Percentiles rank a stretch among this genome's conserved stretches.
phyloP scores from a whole-genome alignment of 2,113 vertebrate species.

The Calyptomena viridis region DNA sequence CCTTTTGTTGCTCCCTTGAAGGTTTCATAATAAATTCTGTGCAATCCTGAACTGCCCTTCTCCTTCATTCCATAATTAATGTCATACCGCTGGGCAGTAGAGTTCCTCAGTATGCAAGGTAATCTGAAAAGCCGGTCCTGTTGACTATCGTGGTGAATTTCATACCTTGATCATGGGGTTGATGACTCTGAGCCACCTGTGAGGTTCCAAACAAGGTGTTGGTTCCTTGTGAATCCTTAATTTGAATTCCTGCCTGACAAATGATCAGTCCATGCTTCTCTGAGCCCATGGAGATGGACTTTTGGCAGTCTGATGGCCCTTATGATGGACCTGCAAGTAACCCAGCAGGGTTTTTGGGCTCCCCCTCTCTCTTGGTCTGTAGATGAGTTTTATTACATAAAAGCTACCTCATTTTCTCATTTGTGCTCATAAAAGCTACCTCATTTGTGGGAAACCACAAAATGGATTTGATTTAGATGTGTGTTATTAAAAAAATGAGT shows the following conservation, averaged over 20 bases:
- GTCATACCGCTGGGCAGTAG: background rate
- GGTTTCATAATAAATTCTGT: background rate
- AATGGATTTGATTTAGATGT: background rate
- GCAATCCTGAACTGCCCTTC: background rate
- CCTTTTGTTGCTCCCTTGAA: background rate
- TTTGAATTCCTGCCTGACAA: background rate
- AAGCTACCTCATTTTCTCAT: background rate
- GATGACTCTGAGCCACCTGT: background rate
- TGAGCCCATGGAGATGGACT: background rate
- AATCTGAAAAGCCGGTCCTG: background rate
- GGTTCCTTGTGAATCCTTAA: background rate
- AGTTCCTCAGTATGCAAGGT: background rate
- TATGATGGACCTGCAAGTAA: background rate
- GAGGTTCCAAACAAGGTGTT: background rate
- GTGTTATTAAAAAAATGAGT: background rate
- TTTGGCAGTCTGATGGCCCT: background rate
- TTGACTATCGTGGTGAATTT: background rate
- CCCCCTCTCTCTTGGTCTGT: fast-evolving
- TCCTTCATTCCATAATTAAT: background rate
- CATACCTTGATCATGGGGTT: background rate
- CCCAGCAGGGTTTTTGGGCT: background rate
- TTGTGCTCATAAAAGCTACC: background rate
- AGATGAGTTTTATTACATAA: background rate
- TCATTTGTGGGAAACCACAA: background rate
- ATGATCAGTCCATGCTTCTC: background rate